Evolutionary conservation across 2,888 invertebrate genomes (phyloP).

Genomic region (Epinotia brunnichana): DNA sequence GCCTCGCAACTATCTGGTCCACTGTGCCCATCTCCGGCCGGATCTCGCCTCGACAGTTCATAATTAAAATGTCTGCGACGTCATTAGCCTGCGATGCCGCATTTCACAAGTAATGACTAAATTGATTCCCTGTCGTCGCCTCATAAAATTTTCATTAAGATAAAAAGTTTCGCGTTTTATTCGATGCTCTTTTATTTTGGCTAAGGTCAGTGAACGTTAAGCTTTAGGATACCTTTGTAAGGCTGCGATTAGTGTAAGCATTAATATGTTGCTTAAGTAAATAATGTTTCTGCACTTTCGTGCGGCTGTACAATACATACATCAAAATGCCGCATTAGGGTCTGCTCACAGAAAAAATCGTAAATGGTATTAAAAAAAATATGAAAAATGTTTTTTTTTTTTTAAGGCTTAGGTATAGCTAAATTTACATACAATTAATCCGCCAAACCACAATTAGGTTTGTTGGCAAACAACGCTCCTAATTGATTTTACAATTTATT

Average conservation of each 20-base stretch:
- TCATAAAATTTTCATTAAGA: conserved; percentile 63
- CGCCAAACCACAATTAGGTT: no score
- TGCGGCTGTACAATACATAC: no score
- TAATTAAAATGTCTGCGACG: conserved; percentile 81
- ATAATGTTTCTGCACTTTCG: not conserved
- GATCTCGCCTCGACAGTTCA: conserved; percentile 73
- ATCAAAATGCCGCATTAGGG: no score
- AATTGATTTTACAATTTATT: no score
- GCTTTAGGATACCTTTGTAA: not conserved
- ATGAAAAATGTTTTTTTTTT: no score
- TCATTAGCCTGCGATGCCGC: conserved; percentile 66
- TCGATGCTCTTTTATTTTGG: conserved; percentile 36
- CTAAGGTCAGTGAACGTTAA: not conserved
- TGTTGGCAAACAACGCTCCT: no score
- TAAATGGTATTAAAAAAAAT: no score
- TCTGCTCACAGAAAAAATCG: no score
- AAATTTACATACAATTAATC: no score
- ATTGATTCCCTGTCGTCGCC: conserved; percentile 72
- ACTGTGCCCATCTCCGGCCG: conserved; percentile 47
- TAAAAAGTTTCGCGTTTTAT: conserved; percentile 55
- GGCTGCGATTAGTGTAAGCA: not conserved
- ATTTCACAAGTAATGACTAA: conserved; percentile 71
- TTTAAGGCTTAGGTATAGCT: no score
- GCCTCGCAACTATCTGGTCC: conserved; percentile 45
- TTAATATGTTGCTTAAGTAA: not conserved